phyloP scores from a whole-genome alignment of 2,113 vertebrate genomes.

The Pogonocichla stellata region DNA sequence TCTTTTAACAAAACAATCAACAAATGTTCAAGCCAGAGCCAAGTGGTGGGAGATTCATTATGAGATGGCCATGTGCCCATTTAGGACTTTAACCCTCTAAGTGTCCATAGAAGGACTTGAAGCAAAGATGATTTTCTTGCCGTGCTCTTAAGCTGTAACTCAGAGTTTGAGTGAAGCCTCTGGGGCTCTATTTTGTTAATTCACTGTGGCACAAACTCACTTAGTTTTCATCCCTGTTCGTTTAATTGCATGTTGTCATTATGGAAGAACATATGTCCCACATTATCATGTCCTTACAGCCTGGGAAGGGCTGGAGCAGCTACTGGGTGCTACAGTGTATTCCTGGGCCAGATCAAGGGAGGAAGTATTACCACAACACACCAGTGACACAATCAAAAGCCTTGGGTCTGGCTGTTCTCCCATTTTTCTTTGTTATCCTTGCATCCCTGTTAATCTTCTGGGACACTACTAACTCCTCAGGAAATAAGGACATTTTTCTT shows the following conservation, averaged over 20 bases:
- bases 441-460: background rate
- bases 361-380: background rate
- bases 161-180: background rate
- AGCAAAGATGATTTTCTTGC: background rate
- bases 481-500: background rate
- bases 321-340: background rate
- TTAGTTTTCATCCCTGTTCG: background rate
- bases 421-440: background rate
- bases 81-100: background rate
- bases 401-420: background rate
- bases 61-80: background rate
- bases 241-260: background rate
- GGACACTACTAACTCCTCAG: background rate
- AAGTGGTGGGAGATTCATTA: background rate
- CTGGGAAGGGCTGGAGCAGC: background rate
- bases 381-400: background rate
- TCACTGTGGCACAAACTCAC: background rate
- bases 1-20: background rate
- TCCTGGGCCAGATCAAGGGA: background rate
- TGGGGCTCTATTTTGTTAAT: background rate
- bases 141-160: background rate
- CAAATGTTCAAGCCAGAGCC: background rate
- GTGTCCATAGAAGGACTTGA: background rate
- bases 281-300: background rate
- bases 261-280: background rate